phyloP scores from a whole-genome alignment of 2,113 vertebrate genomes.

The Geococcyx californianus region DNA sequence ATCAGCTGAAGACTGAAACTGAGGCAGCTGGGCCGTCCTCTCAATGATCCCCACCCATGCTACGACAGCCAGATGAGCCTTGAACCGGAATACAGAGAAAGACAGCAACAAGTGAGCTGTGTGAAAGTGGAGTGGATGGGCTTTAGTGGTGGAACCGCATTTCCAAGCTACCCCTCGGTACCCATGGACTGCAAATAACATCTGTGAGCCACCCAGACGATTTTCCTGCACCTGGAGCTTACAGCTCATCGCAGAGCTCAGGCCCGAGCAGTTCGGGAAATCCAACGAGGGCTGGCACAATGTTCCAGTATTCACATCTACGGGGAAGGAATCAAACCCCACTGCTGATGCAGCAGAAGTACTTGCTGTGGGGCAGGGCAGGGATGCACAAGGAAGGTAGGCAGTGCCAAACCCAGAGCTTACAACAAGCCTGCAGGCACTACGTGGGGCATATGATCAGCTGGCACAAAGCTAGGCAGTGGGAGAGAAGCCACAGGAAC shows the following conservation, averaged over 20 bases:
- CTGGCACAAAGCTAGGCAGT: background rate
- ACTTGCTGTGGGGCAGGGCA: background rate
- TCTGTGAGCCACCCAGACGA: rapidly evolving
- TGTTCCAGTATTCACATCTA: background rate
- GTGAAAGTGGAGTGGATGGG: background rate
- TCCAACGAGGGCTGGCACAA: background rate
- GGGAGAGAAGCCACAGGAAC: background rate
- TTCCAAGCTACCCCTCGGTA: background rate
- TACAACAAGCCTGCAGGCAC: background rate
- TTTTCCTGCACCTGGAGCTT: background rate
- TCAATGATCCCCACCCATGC: background rate
- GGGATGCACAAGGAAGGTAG: background rate
- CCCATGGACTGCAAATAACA: rapidly evolving
- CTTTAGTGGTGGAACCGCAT: background rate
- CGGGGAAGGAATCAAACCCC: background rate
- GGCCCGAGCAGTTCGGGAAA: background rate
- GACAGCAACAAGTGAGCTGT: background rate
- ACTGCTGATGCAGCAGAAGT: background rate
- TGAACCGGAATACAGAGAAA: background rate
- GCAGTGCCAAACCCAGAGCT: rapidly evolving
- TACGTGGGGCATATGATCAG: background rate
- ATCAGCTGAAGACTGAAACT: background rate
- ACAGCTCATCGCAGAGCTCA: no score
- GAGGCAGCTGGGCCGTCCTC: background rate
- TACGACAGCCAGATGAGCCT: background rate